Evolutionary conservation across 2,797 vertebrate genomes (phyloP), one percentile per base, ranked within the genome.

Genomic region (Mus caroli): DNA sequence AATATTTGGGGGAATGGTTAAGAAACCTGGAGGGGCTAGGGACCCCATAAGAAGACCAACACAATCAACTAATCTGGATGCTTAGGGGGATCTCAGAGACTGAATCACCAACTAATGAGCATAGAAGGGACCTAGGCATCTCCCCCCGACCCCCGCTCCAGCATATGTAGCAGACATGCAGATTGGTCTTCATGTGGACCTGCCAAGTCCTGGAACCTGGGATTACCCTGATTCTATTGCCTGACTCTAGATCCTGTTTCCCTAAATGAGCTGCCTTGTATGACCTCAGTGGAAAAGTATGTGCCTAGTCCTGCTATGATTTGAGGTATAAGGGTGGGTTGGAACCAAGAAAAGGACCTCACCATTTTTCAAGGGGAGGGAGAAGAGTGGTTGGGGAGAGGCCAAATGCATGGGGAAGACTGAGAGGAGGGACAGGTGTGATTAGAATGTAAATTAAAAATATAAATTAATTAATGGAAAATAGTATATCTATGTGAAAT

Each of bases 121-220:
- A 71, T 20, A 37, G 34, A 37, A 37, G 7, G 7, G 40, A 71
- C 8, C n/a, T 71, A 71, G 69, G n/a, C 19, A 71, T 1, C 17
- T 19, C 34, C 8, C 8, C 10, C 10, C 40, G 4, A 43, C 40
- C 2, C 40, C 2, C 40, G 4, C 40, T 3, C 40, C 4, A 4
- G 40, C 3, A 71, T 71, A 10, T 37, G n/a, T 71, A 37, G n/a
- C 19, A 71, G n/a, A 71, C 37, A 1, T 20, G 4, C n/a, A 71
- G 8, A 8, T 71, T 37, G 8, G 69, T 71, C 8, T 37, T 71
- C 67, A 37, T 71, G 34, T 71, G 34, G n/a, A 19, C 37, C 69
- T 71, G 17, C n/a, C 69, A 37, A 71, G 17, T 37, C 37, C 8
- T 37, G 17, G 7, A 71, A 17, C 8, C 20, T 20, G 7, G 69